Evolutionary conservation across 2,113 vertebrate species (phyloP), one percentile per base, ranked within the genome.

Genomic region (Micronisus gabar): DNA sequence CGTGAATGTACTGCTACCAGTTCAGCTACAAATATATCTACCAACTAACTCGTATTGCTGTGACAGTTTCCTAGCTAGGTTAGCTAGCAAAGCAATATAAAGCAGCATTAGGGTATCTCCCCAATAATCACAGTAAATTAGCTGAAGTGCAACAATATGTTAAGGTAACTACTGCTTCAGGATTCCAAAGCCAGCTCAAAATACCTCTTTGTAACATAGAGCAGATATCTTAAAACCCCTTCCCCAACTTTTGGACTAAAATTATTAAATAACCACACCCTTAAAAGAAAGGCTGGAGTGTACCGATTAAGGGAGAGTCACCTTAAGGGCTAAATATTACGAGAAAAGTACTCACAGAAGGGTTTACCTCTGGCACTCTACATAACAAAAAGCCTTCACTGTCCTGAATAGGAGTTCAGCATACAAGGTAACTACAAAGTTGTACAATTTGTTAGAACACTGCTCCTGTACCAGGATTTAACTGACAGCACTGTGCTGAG

Each of bases 11-110:
- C 38, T 25, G 32, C 34, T 10, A 32, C 11, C 65, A 79, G 41
- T 34, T 66, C 79, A 79, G 29, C 82, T 65, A 38, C 70, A 76
- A 59, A 56, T 5, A 9, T 1, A 52, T 19, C 47, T 12, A 61
- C 8, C 18, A 15, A 14, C 7, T 13, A 15, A 40, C 43, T 27
- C 0, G 0, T 9, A 48, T 1, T 32, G 40, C 48, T 55, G 50
- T 53, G 40, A 29, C 43, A 59, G 52, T 3, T 55, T 72, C 43
- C 41, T 15, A 32, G 65, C 14, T 15, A 27, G 59, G 29, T 65
- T 52, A 68, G 30, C 26, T 8, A 55, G 21, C 71, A 72, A 50
- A 75, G 66, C 34, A 59, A 30, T 0, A 41, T 13, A 26, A 55
- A 88, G 13, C 36, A 81, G 12, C 20, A 15, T 19, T 3, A 81